Evolutionary conservation across 2,113 vertebrate genomes (phyloP).

Genomic region (Myanophis thanlyinensis): DNA sequence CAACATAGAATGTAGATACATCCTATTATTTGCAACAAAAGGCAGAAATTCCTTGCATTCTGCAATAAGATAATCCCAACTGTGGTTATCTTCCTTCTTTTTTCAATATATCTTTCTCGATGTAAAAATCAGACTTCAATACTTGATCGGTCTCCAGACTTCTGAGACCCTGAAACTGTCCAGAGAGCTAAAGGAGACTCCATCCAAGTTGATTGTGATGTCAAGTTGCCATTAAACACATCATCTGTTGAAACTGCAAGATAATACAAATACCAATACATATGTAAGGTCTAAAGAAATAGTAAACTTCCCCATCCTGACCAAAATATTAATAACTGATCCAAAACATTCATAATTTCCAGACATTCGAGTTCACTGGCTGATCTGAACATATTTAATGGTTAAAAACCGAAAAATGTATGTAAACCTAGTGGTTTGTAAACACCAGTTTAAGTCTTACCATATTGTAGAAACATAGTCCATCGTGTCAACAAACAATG

Average conservation of each 20-base stretch:
- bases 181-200: conserved; percentile 52
- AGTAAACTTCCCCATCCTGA: background rate
- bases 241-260: conserved; percentile 62
- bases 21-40: background rate
- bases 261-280: background rate
- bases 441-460: background rate
- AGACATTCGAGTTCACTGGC: background rate
- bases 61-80: background rate
- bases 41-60: background rate
- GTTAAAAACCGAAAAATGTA: background rate
- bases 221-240: conserved; percentile 59
- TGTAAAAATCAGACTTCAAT: conserved; percentile 22
- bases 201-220: conserved; percentile 49
- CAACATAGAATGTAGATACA: background rate
- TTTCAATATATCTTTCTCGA: background rate
- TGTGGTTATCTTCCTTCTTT: background rate
- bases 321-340: background rate
- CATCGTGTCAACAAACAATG: background rate
- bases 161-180: conserved; percentile 45
- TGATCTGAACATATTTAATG: background rate
- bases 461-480: background rate
- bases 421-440: background rate
- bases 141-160: conserved; percentile 45
- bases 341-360: background rate
- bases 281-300: conserved; percentile 1